Percentiles rank a stretch among this genome's conserved stretches.
phyloP scores from a whole-genome alignment of 2,797 vertebrate genomes.

The Perodicticus potto region DNA sequence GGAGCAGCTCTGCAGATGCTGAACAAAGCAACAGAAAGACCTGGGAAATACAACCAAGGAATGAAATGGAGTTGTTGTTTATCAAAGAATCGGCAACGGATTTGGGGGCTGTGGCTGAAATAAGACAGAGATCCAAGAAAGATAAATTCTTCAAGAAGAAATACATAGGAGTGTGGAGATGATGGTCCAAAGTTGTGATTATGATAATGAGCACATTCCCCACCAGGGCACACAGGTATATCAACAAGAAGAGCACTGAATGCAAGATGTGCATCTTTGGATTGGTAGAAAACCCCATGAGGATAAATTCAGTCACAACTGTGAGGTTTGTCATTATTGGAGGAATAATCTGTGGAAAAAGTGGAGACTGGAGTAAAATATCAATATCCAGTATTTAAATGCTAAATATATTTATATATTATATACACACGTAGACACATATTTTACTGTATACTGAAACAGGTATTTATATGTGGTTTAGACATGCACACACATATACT shows the following conservation, averaged over 20 bases:
- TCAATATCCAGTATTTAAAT: background rate
- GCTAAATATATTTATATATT: too few relatives aligned
- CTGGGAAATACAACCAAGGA: background rate
- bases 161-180: background rate
- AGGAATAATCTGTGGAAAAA: background rate
- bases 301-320: background rate
- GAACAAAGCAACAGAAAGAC: constrained; percentile 5
- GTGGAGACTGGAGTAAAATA: background rate
- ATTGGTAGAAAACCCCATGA: background rate
- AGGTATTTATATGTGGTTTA: too few relatives aligned
- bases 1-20: background rate
- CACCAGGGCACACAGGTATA: background rate
- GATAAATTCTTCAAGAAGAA: background rate
- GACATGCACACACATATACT: background rate
- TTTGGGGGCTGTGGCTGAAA: background rate
- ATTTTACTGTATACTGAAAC: background rate
- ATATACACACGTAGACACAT: background rate
- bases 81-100: background rate
- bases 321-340: background rate
- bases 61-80: background rate
- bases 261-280: background rate
- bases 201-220: background rate
- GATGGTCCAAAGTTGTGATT: background rate
- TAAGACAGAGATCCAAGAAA: background rate
- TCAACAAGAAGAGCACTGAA: background rate